A percentile compares a stretch with the other conserved stretches of the same genome.
Conservation (phyloP, 1,140 invertebrate genomes). For the Ganaspis sp. region DNA sequence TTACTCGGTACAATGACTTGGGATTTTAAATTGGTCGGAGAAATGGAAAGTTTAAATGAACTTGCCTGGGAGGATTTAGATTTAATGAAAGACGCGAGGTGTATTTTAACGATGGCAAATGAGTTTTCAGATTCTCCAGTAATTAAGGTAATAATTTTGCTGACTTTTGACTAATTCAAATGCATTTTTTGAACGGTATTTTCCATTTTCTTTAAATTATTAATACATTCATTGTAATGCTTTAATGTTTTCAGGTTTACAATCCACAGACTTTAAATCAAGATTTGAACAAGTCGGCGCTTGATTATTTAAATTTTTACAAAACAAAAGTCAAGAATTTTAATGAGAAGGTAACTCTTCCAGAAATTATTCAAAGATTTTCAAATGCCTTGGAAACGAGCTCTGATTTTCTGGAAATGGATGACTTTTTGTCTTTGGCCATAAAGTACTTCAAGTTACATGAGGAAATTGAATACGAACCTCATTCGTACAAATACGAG, state of each 20-base stretch:
- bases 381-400: constrained; percentile 43
- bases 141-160: constrained; percentile 53
- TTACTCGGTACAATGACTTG: constrained; percentile 58
- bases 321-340: constrained; percentile 24
- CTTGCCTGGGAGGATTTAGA: constrained; percentile 69
- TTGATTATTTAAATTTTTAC: constrained; percentile 59
- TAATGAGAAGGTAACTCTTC: constrained; percentile 43
- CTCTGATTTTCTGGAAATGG: not conserved
- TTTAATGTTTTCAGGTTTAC: constrained; percentile 52
- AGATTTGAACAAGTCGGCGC: constrained; percentile 51
- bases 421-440: constrained; percentile 38
- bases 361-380: constrained; percentile 56
- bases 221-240: too few relatives aligned
- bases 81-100: constrained; percentile 62
- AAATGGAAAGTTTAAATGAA: constrained; percentile 66
- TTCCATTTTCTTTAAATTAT: too few relatives aligned
- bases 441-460: constrained; percentile 37
- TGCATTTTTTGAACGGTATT: too few relatives aligned
- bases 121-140: constrained; percentile 64
- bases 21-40: constrained; percentile 52
- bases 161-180: too few relatives aligned
- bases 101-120: constrained; percentile 68
- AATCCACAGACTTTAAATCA: constrained; percentile 57
- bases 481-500: constrained; percentile 28
- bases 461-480: constrained; percentile 29